phyloP scores from a whole-genome alignment of 1,140 invertebrate species.

The Alviniconcha marisindica region DNA sequence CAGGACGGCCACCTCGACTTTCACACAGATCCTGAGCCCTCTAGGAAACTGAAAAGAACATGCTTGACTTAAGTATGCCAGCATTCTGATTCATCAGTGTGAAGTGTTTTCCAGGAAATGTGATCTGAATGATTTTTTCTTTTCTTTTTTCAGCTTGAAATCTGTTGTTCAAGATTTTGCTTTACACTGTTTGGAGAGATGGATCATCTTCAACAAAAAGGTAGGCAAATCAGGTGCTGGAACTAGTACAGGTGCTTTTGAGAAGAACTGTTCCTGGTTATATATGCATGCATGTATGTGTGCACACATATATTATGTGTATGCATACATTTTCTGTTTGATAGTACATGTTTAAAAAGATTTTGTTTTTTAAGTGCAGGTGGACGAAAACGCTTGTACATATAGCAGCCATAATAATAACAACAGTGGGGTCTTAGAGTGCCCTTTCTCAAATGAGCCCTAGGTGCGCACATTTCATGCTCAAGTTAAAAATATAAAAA shows the following conservation, averaged over 20 bases:
- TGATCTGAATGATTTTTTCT: not conserved
- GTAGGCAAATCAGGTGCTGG: conserved; percentile 25
- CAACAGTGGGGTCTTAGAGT: too few species aligned
- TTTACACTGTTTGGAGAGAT: conserved; percentile 41
- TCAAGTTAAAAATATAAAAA: too few species aligned
- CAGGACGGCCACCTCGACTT: too few species aligned
- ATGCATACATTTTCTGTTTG: too few species aligned
- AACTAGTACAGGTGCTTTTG: not conserved
- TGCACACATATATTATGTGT: too few species aligned
- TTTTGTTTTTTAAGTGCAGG: not conserved
- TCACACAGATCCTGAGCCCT: too few species aligned
- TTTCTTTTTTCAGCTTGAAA: conserved; percentile 22
- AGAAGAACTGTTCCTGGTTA: too few species aligned
- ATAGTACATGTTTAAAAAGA: not conserved
- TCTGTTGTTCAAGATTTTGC: conserved; percentile 38
- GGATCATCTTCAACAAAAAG: conserved; percentile 55
- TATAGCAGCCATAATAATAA: not conserved
- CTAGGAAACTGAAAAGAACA: too few species aligned
- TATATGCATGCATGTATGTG: too few species aligned
- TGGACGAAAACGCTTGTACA: not conserved
- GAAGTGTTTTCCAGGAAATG: not conserved
- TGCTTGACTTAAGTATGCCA: too few species aligned
- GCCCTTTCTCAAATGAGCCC: too few species aligned
- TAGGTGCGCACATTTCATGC: not conserved
- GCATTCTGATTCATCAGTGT: too few species aligned